These are phyloP conservation scores for Steatornis caripensis DNA, from an alignment of 2,113 vertebrate genomes.

Conservation along the genomic window DNA sequence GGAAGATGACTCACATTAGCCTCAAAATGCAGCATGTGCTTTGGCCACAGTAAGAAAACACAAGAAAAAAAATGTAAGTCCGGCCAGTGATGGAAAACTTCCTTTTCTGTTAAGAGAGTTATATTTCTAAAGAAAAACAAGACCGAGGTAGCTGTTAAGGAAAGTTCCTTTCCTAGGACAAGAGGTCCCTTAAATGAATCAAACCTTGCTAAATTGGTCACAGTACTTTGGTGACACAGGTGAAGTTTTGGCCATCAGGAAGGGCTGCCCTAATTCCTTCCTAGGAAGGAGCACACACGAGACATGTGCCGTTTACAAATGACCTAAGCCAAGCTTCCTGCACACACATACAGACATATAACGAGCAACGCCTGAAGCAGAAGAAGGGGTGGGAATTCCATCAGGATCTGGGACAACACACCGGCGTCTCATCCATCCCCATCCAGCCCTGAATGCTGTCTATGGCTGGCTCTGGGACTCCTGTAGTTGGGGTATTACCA, in stretches of 20 bases:
- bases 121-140: constrained; percentile 2
- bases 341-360: background rate
- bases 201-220: background rate
- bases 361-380: background rate
- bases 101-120: background rate
- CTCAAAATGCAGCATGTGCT: background rate
- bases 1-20: constrained; percentile 8
- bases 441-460: background rate
- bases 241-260: background rate
- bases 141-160: background rate
- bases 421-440: background rate
- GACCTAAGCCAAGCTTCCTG: background rate
- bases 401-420: background rate
- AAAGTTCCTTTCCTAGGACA: background rate
- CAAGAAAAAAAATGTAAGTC: background rate
- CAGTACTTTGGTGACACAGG: background rate
- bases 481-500: background rate
- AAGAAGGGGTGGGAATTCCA: background rate
- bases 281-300: background rate
- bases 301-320: background rate
- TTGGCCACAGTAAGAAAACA: background rate
- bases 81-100: background rate
- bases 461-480: background rate
- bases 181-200: background rate
- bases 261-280: background rate